Evolutionary conservation across 2,888 invertebrate genomes (phyloP).

Genomic region (Sarcophaga rosellei): DNA sequence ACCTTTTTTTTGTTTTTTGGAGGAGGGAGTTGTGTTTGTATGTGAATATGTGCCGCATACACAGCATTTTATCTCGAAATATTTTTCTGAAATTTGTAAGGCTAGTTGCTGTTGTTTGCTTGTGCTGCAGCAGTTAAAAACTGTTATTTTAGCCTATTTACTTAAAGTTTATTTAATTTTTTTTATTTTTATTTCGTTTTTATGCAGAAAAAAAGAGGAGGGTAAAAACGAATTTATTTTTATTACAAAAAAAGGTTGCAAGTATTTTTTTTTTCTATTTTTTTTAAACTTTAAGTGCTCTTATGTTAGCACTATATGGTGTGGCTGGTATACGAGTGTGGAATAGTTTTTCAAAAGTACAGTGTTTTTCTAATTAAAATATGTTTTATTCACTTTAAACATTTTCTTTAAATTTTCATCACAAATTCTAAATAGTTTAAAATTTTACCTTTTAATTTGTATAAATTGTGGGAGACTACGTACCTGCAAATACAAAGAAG

Average conservation of each 20-base stretch:
- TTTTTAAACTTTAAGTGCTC: too few relatives aligned
- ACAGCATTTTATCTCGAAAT: not conserved
- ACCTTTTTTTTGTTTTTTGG: constrained; percentile 52
- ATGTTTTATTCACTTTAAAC: too few relatives aligned
- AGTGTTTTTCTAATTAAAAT: too few relatives aligned
- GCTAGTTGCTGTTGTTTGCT: constrained; percentile 26
- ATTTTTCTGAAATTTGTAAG: not conserved
- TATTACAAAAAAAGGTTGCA: not conserved
- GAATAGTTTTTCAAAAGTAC: too few relatives aligned
- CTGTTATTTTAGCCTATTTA: constrained; percentile 54
- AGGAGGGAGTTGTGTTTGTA: not conserved
- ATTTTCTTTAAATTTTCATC: too few relatives aligned
- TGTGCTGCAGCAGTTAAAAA: constrained; percentile 58
- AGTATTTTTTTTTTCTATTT: too few relatives aligned
- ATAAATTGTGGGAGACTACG: not conserved
- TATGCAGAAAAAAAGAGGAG: not conserved
- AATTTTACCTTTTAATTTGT: not conserved
- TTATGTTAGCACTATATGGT: too few relatives aligned
- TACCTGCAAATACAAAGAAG: constrained; percentile 23
- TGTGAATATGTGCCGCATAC: not conserved
- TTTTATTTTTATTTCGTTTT: not conserved
- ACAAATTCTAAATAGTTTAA: too few relatives aligned
- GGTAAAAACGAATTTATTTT: not conserved
- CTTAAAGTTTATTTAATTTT: constrained; percentile 35
- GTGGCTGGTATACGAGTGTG: too few relatives aligned